These are phyloP conservation scores for Astreopora myriophthalma DNA, from an alignment of 64 coral and sea anemone species.

Conservation along the genomic window DNA sequence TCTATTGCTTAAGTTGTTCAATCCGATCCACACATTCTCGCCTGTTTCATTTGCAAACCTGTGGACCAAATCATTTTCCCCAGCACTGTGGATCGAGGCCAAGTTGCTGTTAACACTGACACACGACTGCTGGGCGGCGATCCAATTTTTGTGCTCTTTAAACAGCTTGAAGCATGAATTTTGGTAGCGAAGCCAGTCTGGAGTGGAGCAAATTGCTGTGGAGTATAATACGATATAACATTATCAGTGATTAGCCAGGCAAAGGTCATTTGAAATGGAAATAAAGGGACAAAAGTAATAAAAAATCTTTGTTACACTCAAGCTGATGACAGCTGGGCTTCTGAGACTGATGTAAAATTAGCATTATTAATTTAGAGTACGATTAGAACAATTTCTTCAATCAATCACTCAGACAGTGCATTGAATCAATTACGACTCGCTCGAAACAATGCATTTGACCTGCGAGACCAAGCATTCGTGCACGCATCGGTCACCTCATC, in stretches of 20 bases:
- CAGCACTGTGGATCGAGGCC: background rate
- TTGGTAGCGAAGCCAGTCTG: background rate
- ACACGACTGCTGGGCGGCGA: background rate
- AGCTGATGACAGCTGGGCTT: too few species aligned
- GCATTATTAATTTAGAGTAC: too few species aligned
- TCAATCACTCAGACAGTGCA: too few species aligned
- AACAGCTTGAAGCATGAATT: conserved; percentile 12
- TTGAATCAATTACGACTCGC: too few species aligned
- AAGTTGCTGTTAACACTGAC: background rate
- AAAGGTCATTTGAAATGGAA: background rate
- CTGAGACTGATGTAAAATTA: too few species aligned
- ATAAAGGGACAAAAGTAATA: background rate
- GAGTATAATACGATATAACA: background rate
- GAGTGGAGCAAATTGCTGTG: background rate
- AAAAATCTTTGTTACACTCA: too few species aligned
- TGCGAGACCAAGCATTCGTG: too few species aligned
- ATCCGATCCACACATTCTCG: background rate
- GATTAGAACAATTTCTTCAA: too few species aligned
- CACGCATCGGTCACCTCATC: too few species aligned
- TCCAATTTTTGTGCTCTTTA: background rate
- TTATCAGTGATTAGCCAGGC: background rate
- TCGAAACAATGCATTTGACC: too few species aligned
- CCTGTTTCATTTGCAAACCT: too few species aligned
- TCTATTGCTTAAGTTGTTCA: background rate
- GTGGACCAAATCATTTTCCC: background rate